Conservation (phyloP, 1,140 invertebrate genomes). For the Batillaria attramentaria region DNA sequence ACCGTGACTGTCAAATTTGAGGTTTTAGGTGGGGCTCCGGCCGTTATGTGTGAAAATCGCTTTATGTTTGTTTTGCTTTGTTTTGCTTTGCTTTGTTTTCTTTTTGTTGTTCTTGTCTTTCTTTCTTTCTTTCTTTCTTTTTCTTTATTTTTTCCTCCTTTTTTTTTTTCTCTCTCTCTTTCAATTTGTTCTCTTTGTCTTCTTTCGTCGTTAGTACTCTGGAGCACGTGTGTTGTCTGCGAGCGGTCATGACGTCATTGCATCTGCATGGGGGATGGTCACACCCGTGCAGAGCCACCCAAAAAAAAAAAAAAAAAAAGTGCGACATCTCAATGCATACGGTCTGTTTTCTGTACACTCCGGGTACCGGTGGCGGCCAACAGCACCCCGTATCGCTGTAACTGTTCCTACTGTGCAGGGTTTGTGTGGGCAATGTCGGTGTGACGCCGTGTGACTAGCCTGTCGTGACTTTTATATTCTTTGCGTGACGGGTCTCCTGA, state of each 20-base stretch:
- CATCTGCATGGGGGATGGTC: too few relatives aligned
- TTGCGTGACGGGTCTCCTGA: too few relatives aligned
- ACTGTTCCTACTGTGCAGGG: too few relatives aligned
- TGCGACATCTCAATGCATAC: too few relatives aligned
- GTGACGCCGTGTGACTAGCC: too few relatives aligned
- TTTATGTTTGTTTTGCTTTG: not conserved
- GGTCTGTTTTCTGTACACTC: too few relatives aligned
- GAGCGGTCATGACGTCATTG: not conserved
- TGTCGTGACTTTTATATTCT: too few relatives aligned
- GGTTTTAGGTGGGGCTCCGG: too few relatives aligned
- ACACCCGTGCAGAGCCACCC: not conserved
- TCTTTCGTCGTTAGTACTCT: not conserved
- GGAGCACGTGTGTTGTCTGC: not conserved
- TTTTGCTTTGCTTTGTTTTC: constrained; percentile 12
- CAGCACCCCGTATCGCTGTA: too few relatives aligned
- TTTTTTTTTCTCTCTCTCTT: constrained; percentile 3
- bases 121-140: constrained; percentile 1
- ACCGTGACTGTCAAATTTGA: not conserved
- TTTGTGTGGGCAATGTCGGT: too few relatives aligned
- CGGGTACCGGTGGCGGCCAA: too few relatives aligned
- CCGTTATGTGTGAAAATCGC: not conserved
- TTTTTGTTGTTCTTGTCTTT: not conserved
- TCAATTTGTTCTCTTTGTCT: not conserved
- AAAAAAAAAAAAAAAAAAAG: not conserved
- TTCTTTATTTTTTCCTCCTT: constrained; percentile 1